Evolutionary conservation across 1,140 invertebrate species (phyloP), one percentile per base, ranked within the genome.

Genomic region (Wasmannia auropunctata): DNA sequence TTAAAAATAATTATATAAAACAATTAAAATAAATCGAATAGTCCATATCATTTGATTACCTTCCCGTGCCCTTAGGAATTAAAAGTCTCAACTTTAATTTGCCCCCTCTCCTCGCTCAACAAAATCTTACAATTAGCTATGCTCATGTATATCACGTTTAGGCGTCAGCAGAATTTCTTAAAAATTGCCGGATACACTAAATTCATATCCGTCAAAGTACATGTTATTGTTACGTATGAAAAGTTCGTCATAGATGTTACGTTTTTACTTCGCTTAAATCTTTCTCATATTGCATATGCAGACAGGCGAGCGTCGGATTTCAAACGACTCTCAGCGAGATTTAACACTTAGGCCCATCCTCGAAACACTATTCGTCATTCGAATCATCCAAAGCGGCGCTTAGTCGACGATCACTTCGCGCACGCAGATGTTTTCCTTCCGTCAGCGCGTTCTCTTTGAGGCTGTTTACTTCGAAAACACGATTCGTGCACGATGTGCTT

Each of bases 391-490:
- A 63, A 60, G 70, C 70, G 56, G 31, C 81, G 56, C 40, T 76
- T 76, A 63, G 56, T 31, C 22, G 43, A 37, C 80, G 70, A 75
- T 75, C 70, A 60, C 22, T 85, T 62, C 31, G 25, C 51, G 63
- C 74, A 49, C n/a, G 28, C 43, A 85, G 46, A 77, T 85, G 72
- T 85, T 76, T 85, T 51, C 72, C 37, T 85, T 85, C 81, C 56
- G 58, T 85, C 81, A 76, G 56, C 56, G 37, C 31, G 72, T 22
- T 76, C 49, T 62, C 70, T 74, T 76, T 74, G 56, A 85, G 69
- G 43, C 43, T 85, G 81, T 85, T 85, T 77, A 49, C 70, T 85
- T 40, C 54, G 43, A 85, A 85, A 85, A 85, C 72, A 85, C 56
- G 70, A 62, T 51, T 84, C 40, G 25, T 37, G 37, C 51, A 37